Base-by-base conservation (phyloP, 2,888 invertebrate species). In the Orgyia antiqua region DNA sequence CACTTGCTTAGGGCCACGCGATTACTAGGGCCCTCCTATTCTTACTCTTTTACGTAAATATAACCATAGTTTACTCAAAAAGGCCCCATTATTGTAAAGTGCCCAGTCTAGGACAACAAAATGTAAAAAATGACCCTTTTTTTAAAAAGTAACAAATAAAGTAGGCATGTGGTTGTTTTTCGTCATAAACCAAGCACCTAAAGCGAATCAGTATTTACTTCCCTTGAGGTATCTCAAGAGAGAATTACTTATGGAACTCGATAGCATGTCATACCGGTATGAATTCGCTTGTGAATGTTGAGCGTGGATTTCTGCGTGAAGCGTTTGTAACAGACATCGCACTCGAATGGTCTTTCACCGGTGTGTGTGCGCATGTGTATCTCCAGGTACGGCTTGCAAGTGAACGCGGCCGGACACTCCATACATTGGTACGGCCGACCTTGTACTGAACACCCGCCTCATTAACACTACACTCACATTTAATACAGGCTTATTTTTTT, bases 291-390 rank as follows among this genome's bases (percentile, higher is more conserved):
- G 87, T 88, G 88, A 58, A 88, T 87, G 83, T 87, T 88, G 77
- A 88, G 87, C 50, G 88, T 87, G 48, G 87, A 87, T 74, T 88
- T 87, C 83, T 88, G 87, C 60, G 88, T 86, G 79, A 88, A 88
- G 65, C 87, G 80, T 79, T 88, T 88, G 76, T 77, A 79, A 82
- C 88, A 88, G 66, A 87, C 82, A 68, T 84, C 83, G 71, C 88
- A 88, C 77, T 87, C 80, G 80, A 86, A 88, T 53, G 88, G 88
- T 39, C 84, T 76, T 75, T 87, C 87, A 60, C 87, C 87, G 30
- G 86, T 82, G 76, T 87, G 83, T 42, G 89, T 89, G 60, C 90
- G 82, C 88, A 88, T 89, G 79, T 91, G 91, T 41, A 90, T 88
- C 77, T 88, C 88, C 74, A 88, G 77, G 74, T 88, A 88, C 68